A percentile compares a stretch with the other conserved stretches of the same genome.
These are phyloP conservation scores for Ephestia elutella DNA, from an alignment of 1,140 invertebrate species.

Conservation along the genomic window DNA sequence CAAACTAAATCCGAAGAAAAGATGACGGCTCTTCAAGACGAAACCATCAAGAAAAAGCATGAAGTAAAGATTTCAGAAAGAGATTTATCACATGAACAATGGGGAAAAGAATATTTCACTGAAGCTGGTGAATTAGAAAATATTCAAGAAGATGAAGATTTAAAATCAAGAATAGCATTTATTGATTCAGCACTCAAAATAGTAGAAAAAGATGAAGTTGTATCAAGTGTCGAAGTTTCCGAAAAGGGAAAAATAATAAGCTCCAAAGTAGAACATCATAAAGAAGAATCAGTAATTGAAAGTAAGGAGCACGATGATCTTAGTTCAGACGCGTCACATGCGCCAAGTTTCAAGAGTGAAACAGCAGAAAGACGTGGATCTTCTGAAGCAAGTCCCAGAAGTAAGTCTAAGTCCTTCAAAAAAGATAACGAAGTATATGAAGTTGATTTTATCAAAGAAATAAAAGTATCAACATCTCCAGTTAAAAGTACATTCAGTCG, in stretches of 20 bases:
- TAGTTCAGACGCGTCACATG: conserved; percentile 70
- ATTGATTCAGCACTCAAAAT: conserved; percentile 65
- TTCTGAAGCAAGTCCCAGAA: conserved; percentile 64
- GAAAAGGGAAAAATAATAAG: conserved; percentile 69
- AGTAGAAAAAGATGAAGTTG: conserved; percentile 67
- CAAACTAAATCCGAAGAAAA: conserved; percentile 73
- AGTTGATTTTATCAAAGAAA: conserved; percentile 73
- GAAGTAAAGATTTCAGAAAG: conserved; percentile 73
- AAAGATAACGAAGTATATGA: conserved; percentile 72
- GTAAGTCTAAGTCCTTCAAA: conserved; percentile 66
- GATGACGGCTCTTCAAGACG: conserved; percentile 71
- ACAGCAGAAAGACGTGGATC: conserved; percentile 57
- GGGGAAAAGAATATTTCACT: conserved; percentile 74
- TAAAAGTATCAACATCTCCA: conserved; percentile 69
- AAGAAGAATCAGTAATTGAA: conserved; percentile 72
- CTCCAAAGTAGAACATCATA: conserved; percentile 65
- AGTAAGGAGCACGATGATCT: conserved; percentile 73
- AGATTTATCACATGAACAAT: conserved; percentile 71
- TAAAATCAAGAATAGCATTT: conserved; percentile 53
- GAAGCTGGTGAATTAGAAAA: conserved; percentile 66
- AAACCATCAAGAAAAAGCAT: conserved; percentile 66
- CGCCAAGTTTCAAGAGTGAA: conserved; percentile 71
- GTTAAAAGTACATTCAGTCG: conserved; percentile 69
- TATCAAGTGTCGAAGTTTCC: conserved; percentile 63
- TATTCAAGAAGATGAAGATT: conserved; percentile 59